Evolutionary conservation across 2,113 vertebrate species (phyloP), one percentile per base, ranked within the genome.

Genomic region (Reinhardtius hippoglossoides): DNA sequence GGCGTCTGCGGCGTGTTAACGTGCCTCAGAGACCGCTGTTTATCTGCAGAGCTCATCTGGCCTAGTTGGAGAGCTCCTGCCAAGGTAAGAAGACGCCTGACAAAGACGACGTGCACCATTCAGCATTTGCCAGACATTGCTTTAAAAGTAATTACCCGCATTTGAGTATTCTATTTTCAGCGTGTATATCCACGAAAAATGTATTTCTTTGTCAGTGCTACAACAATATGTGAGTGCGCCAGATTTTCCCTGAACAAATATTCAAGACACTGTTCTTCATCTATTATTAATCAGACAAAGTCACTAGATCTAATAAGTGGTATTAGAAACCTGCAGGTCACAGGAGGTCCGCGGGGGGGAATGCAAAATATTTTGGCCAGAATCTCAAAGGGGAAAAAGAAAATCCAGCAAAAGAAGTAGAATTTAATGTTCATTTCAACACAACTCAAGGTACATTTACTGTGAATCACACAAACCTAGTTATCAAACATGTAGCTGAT

Each of bases 61-160:
- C 31, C 60, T 18, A 1, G 24, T 59, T 74, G 59, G 46, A 83
- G 76, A 88, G 75, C 68, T 76, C 63, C 80, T 78, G 72, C 24
- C 61, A 87, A 92, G 91, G 91, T 93, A 92, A 92, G 90, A 92
- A 92, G 90, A 89, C 58, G 58, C 66, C 80, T 74, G 24, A 78
- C 59, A 70, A 16, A 71, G 20, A 52, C 26, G 60, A 31, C 9
- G 3, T 27, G 52, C 56, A 82, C 4, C 46, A 50, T 5, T 16
- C 46, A 20, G 1, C 59, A 46, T 54, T 21, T 31, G 6, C 6
- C 31, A 31, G 31, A 31, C 5, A 6, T 31, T 31, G 31, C 31
- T 7, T 56, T 74, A 12, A 59, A 83, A 65, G 71, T 69, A 67
- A 75, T 78, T 54, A 66, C 61, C 50, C 37, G 31, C 31, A 31